Conservation (phyloP, 2,888 invertebrate genomes). For the Entomobrya multifasciata region DNA sequence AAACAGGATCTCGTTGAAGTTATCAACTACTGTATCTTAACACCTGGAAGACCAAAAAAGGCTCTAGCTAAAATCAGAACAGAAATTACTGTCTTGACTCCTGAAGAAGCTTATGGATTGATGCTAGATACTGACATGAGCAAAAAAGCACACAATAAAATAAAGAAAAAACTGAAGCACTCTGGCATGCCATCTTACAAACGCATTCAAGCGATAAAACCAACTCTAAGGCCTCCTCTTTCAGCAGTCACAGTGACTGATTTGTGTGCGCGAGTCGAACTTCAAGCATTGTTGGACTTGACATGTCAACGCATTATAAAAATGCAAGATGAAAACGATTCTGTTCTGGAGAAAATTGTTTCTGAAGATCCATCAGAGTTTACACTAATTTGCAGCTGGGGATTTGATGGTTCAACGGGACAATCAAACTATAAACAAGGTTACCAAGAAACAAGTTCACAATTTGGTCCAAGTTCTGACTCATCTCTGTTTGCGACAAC, state of each 20-base stretch:
- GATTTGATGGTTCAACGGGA: slow-evolving; percentile 60
- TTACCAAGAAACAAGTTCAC: neutral
- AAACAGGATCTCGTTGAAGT: neutral
- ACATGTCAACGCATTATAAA: slow-evolving; percentile 42
- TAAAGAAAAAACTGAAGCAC: no score
- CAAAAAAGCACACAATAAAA: neutral
- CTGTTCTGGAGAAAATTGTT: neutral
- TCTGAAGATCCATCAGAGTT: neutral
- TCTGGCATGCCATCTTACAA: neutral
- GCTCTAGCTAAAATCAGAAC: neutral
- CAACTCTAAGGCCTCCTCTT: neutral
- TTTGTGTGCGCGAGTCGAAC: neutral
- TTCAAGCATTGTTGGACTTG: slow-evolving; percentile 18
- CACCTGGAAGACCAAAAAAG: neutral
- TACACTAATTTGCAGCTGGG: slow-evolving; percentile 30
- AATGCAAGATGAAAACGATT: slow-evolving; percentile 1
- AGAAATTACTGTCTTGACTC: neutral
- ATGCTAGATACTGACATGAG: neutral
- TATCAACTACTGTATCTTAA: neutral
- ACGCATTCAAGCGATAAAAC: neutral
- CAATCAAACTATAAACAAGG: slow-evolving; percentile 60
- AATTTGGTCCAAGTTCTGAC: slow-evolving; percentile 10
- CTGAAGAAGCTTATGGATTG: neutral
- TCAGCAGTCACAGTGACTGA: neutral
- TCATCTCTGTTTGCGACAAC: slow-evolving; percentile 47